Percentiles rank a stretch among this genome's conserved stretches.
Conservation (phyloP, 1,140 invertebrate genomes). For the Saccostrea glomerata region DNA sequence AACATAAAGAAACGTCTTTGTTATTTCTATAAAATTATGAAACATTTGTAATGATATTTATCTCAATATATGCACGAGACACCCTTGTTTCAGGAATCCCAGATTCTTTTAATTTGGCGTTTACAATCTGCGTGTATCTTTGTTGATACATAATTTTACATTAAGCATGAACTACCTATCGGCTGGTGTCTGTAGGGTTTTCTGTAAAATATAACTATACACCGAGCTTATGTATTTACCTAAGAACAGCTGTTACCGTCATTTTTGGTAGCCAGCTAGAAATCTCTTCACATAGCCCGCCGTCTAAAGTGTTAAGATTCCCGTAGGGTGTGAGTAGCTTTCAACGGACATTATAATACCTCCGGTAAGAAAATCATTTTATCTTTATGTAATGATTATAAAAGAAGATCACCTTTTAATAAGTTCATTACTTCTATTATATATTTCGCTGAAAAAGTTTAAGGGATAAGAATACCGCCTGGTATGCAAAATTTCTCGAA, state of each 20-base stretch:
- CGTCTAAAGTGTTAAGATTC: not conserved
- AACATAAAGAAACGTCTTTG: not conserved
- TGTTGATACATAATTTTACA: constrained; percentile 4
- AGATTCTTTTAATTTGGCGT: not conserved
- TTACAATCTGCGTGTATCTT: not conserved
- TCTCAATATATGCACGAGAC: not conserved
- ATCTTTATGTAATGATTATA: not conserved
- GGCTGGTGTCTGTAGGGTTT: not conserved
- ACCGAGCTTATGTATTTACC: not conserved
- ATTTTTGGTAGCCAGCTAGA: not conserved
- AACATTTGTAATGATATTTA: too few species aligned
- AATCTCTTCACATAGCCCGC: not conserved
- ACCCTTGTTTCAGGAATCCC: too few species aligned
- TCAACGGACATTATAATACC: not conserved
- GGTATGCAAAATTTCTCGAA: too few species aligned
- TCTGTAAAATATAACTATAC: not conserved
- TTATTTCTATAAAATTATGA: not conserved
- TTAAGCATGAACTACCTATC: not conserved
- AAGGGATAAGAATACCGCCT: too few species aligned
- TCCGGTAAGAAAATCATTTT: not conserved
- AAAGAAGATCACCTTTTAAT: not conserved
- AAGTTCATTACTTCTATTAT: not conserved
- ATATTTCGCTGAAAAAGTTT: not conserved
- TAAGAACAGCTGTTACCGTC: constrained; percentile 12
- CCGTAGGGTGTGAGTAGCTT: not conserved